Base-by-base conservation (phyloP, 2,888 invertebrate species). In the Germaria angustata region DNA sequence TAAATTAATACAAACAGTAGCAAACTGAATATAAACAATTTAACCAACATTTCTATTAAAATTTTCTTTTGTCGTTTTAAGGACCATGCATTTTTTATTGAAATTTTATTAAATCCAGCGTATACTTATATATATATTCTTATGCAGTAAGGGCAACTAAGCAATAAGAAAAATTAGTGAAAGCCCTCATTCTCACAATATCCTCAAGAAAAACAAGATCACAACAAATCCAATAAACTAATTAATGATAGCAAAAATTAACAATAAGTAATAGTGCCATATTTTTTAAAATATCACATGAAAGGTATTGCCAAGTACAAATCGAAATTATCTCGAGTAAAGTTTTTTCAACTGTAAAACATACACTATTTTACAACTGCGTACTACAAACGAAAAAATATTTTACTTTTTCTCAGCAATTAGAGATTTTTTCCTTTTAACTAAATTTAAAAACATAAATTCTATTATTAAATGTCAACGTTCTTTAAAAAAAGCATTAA, bases 1-100 rank as follows among this genome's bases (percentile, higher is more conserved):
- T 90, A 90, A 69, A 90, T 86, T 65, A 89, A 81, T 34, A 89
- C 80, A 66, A 88, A 87, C 11, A 89, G 85, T 59, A 88, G n/a
- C 44, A 87, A 80, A 51, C 84, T 81, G 72, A 88, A 86, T 66
- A 88, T 84, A 57, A 89, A 71, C 57, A 89, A 84, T 80, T 89
- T 89, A 15, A 89, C 72, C 73, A 90, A 80, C 90, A 90, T 90
- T 79, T 80, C 65, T 15, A 7, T 22, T 17, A 4, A 6, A 34
- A 44, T 15, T 44, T 63, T 28, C 2, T 7, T n/a, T 0, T n/a
- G 6, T 20, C 9, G 1, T 34, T 76, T 63, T 41, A 57, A 1
- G 57, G 34, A 9, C 5, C 34, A 65, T 53, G 49, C 76, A 80
- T 76, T 71, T 80, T 61, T 49, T n/a, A n/a, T n/a, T n/a, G n/a